Percentiles rank a stretch among this genome's conserved stretches.
These are phyloP conservation scores for Lepidotrigona ventralis DNA, from an alignment of 1,140 invertebrate species.

Conservation along the genomic window DNA sequence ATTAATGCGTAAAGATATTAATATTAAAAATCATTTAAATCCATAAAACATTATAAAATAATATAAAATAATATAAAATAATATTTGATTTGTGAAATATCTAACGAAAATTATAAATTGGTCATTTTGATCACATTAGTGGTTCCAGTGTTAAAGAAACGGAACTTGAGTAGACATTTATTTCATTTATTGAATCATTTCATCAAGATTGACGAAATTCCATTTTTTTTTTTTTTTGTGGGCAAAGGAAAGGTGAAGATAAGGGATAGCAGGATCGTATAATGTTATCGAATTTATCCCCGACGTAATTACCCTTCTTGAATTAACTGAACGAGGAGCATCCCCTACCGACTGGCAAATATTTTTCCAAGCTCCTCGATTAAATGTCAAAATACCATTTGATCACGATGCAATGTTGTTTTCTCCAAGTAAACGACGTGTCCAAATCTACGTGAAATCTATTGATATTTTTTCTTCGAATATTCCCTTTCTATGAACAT, in stretches of 20 bases:
- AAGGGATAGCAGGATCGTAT: not conserved
- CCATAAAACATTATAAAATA: too few species aligned
- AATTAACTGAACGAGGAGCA: not conserved
- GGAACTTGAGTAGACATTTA: too few species aligned
- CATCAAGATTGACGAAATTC: not conserved
- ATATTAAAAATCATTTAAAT: too few species aligned
- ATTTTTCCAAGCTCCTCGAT: constrained; percentile 36
- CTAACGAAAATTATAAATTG: too few species aligned
- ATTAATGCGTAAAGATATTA: too few species aligned
- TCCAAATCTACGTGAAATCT: not conserved
- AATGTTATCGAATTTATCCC: constrained; percentile 12
- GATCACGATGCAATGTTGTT: not conserved
- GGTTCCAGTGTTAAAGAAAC: too few species aligned
- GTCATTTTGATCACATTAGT: too few species aligned
- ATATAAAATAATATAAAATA: too few species aligned
- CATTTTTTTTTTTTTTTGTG: too few species aligned
- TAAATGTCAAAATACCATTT: constrained; percentile 14
- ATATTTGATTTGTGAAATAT: too few species aligned
- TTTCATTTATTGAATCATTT: too few species aligned
- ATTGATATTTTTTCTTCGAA: constrained; percentile 14
- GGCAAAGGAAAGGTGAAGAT: not conserved
- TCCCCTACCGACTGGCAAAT: constrained; percentile 22
- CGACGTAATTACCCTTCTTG: constrained; percentile 3
- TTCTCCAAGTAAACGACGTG: not conserved
- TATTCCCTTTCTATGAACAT: not conserved